These are phyloP conservation scores for Cephalopachus bancanus DNA, from an alignment of 2,797 vertebrate species.

Conservation along the genomic window DNA sequence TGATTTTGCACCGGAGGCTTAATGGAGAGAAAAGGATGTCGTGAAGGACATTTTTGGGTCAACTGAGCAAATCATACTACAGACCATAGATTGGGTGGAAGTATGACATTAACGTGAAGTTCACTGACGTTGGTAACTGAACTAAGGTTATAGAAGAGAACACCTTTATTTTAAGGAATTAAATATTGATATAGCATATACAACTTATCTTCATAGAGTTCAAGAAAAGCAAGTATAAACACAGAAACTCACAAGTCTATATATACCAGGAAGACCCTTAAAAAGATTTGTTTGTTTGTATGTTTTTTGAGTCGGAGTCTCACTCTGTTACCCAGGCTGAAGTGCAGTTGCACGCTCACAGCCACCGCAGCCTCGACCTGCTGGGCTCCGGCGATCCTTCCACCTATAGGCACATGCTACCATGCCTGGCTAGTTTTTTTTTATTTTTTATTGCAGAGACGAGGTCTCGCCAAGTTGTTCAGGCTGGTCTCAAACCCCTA, in stretches of 20 bases:
- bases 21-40: neutral
- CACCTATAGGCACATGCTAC: no score
- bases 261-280: neutral
- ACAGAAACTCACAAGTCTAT: neutral
- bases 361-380: no score
- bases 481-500: no score
- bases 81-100: neutral
- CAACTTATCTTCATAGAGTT: neutral
- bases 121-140: neutral
- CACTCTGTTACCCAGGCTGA: no score
- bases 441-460: no score
- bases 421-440: no score
- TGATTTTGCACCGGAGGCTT: neutral
- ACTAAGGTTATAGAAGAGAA: neutral
- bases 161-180: neutral
- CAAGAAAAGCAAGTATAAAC: neutral
- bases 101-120: conserved; percentile 14
- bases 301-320: no score
- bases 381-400: no score
- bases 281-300: no score
- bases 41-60: neutral
- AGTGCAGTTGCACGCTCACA: no score
- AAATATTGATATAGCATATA: neutral
- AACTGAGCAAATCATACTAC: neutral
- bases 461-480: no score